Evolutionary conservation across 2,113 vertebrate species (phyloP).

Genomic region (Mormyrus lacerda): DNA sequence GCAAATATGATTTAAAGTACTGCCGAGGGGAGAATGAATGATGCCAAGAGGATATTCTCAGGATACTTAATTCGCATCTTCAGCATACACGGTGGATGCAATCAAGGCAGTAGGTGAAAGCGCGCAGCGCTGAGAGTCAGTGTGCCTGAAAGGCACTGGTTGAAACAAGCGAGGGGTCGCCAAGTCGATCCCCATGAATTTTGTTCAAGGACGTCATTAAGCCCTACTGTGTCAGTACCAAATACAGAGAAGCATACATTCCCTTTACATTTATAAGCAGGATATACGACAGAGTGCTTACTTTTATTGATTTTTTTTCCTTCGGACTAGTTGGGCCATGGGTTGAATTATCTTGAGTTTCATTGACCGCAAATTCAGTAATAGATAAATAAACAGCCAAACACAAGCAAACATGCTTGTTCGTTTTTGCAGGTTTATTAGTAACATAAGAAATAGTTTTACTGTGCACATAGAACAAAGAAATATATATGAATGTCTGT

Average conservation of each 20-base stretch:
- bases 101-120: constrained; percentile 17
- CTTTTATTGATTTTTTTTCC: neutral
- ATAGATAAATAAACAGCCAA: constrained; percentile 1
- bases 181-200: neutral
- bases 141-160: constrained; percentile 16
- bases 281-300: neutral
- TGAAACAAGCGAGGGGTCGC: neutral
- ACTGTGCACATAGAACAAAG: neutral
- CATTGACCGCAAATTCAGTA: neutral
- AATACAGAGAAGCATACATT: neutral
- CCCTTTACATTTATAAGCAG: neutral
- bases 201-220: neutral
- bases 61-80: constrained; percentile 23
- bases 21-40: constrained; percentile 27
- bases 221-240: neutral
- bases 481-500: neutral
- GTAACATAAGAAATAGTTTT: constrained; percentile 10
- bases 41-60: constrained; percentile 30
- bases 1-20: constrained; percentile 31
- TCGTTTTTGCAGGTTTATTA: constrained; percentile 11
- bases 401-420: neutral
- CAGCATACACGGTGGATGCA: constrained; percentile 15
- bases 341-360: neutral
- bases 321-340: neutral
- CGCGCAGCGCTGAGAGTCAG: neutral